A percentile compares a stretch with the other conserved stretches of the same genome.
These are phyloP conservation scores for Passerculus sandwichensis DNA, from an alignment of 2,797 vertebrate species.

Conservation along the genomic window DNA sequence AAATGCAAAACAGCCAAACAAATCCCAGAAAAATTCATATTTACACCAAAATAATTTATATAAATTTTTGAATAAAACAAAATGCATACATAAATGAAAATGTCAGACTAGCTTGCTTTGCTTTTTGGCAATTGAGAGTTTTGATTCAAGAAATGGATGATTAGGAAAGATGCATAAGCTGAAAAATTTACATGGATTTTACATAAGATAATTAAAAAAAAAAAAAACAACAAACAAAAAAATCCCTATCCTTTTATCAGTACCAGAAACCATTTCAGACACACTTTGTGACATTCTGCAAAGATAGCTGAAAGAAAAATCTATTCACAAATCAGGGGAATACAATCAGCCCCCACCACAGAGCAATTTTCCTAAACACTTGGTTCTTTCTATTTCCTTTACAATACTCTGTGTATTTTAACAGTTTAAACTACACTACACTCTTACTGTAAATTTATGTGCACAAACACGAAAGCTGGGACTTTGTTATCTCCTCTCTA, in stretches of 20 bases:
- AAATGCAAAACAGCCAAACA: not conserved
- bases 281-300: not conserved
- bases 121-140: not conserved
- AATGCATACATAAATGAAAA: not conserved
- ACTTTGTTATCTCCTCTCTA: not conserved
- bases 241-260: not conserved
- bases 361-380: not conserved
- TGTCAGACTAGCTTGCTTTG: not conserved
- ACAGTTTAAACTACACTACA: not conserved
- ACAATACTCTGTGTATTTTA: not conserved
- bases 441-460: not conserved
- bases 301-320: not conserved
- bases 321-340: not conserved
- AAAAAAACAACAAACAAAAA: too few species aligned
- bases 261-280: not conserved
- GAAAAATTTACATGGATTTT: not conserved
- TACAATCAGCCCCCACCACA: not conserved
- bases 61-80: not conserved
- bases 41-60: not conserved
- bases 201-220: too few species aligned
- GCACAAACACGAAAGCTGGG: not conserved
- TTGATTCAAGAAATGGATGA: not conserved
- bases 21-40: not conserved
- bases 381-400: not conserved
- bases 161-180: not conserved